Evolutionary conservation across 2,797 vertebrate species (phyloP), one percentile per base, ranked within the genome.

Genomic region (Poeciliopsis presidionis): DNA sequence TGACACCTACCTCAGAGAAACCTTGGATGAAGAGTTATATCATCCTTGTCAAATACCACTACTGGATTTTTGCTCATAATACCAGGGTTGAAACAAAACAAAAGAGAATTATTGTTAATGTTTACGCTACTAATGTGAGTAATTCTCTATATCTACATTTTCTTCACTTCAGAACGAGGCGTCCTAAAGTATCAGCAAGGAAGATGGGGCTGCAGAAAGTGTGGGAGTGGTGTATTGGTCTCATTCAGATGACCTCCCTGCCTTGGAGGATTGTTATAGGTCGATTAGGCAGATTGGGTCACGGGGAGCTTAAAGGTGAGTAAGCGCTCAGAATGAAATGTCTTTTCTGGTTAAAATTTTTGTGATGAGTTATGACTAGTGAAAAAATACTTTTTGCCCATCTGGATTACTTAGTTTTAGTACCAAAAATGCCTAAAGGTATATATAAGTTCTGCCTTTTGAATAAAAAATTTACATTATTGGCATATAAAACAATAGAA

Each of bases 241-340:
- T 99, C 65, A 97, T 99, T 28, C 98, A 99, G 91, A 99, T 98
- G 97, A 99, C 98, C 1, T 98, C 98, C 0, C 88, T 98, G 81
- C 98, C 98, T 0, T 99, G 98, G 98, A 98, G 98, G 95, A 97
- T 99, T 36, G 98, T 99, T 22, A 99, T 99, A 13, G 98, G 98
- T 28, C 96, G 98, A 51, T 95, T 99, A 25, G 98, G 98, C 72
- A 94, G 98, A 72, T 94, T 99, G 5, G 98, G 98, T 72, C 98
- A 99, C 0, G 98, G 98, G 36, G 98, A 99, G 81, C 93, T 99
- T 9, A 99, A 99, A 96, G 98, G 98, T 99, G 45, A 87, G 83
- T 30, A 47, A 46, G 11, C 4, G 7, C 3, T 14, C 3, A 67
- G 28, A 18, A 57, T 7, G 8, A 46, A 14, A 47, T 7, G 5